Conservation (phyloP, 2,113 vertebrate species). For the Percopsis transmontana region DNA sequence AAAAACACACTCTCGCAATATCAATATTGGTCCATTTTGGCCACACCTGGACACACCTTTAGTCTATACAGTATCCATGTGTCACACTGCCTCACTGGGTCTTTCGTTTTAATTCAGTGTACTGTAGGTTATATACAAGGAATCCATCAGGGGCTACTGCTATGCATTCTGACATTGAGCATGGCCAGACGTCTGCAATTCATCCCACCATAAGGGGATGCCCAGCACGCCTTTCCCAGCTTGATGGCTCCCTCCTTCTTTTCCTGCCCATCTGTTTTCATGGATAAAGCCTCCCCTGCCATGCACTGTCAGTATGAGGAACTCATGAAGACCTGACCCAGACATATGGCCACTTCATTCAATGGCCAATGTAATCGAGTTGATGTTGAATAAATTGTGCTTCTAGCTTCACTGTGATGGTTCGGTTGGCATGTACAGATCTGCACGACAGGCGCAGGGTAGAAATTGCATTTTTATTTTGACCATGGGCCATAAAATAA, state of each 20-base stretch:
- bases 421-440: background rate
- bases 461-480: background rate
- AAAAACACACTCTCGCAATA: too few relatives aligned
- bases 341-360: conserved; percentile 67
- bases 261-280: conserved; percentile 71
- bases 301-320: conserved; percentile 52
- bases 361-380: conserved; percentile 42
- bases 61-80: background rate
- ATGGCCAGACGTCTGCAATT: conserved; percentile 51
- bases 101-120: conserved; percentile 12
- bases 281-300: conserved; percentile 61
- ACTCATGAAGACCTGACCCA: conserved; percentile 64
- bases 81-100: background rate
- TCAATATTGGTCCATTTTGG: too few relatives aligned
- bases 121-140: conserved; percentile 30
- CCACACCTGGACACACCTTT: background rate
- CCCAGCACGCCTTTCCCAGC: conserved; percentile 61
- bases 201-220: conserved; percentile 55
- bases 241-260: conserved; percentile 63
- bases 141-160: conserved; percentile 45
- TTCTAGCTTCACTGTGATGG: conserved; percentile 20
- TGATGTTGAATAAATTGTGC: conserved; percentile 36
- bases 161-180: conserved; percentile 44
- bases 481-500: too few relatives aligned
- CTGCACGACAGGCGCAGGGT: background rate